Base-by-base conservation (phyloP, 1,140 invertebrate genomes). In the Trissolcus basalis region DNA sequence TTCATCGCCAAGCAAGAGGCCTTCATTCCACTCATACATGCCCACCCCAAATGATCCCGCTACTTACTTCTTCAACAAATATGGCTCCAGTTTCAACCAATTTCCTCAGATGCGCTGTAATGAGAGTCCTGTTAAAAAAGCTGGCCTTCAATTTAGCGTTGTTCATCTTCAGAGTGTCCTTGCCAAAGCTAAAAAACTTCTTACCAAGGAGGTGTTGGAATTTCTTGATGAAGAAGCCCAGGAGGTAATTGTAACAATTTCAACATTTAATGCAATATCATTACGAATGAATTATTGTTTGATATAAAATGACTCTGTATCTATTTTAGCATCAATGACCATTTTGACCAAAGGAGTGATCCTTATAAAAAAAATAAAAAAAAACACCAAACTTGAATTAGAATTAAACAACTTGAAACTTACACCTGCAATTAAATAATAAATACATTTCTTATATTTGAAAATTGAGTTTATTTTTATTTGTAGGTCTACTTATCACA, bases 51-150 rank as follows among this genome's bases (percentile, higher is more conserved):
- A 94, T 76, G 95, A 97, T 87, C 92, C 94, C 1, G 92, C 92
- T 0, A 93, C 92, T 8, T 94, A 96, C 83, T 97, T 97, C 85
- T 98, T 98, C 80, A 92, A 94, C 49, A 96, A 96, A 81, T 96
- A 95, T 81, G 97, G 96, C 13, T 97, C 97, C 0, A 96, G 94
- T 82, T 98, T 98, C 71, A 95, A 95, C 87, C 94, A 96, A 82
- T 94, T 94, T 81, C 93, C 93, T 0, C 93, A 95, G 63, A 93
- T 95, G 91, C 89, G 92, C 48, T 92, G 93, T 43, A 91, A 91
- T 9, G 92, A 93, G 47, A 91, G 90, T 14, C 90, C 91, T 0
- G 91, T 93, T 19, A 93, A 91, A 71, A 91, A 90, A 82, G 86
- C 84, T 48, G 90, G 81, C 63, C 86, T 91, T 54, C 91, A 92